Evolutionary conservation across 1,140 invertebrate genomes (phyloP), one percentile per base, ranked within the genome.

Genomic region (Monochamus saltuarius): DNA sequence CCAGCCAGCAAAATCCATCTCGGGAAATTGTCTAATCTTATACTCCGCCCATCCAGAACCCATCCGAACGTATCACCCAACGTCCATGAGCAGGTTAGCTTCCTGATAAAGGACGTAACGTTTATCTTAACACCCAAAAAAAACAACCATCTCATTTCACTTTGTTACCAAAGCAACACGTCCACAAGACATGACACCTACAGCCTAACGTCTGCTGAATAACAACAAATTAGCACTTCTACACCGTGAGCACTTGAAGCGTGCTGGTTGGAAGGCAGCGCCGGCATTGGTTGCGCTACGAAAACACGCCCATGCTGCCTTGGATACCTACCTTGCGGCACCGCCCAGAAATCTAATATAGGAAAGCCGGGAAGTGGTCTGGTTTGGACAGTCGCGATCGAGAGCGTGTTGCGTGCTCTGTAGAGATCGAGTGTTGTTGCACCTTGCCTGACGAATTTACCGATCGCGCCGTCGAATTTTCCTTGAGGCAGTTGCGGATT

Each of bases 221-320:
- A 59, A 62, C 51, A 66, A 63, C 62, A 64, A 67, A 67, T 67
- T 67, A 67, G 59, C 65, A 64, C 65, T 58, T 61, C 35, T 53
- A 45, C 50, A 19, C 54, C 49, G 55, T 61, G 58, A 53, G 47
- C 52, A 53, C 50, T 38, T 55, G 45, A 19, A 64, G 43, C 50
- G 59, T 57, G 51, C 42, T 54, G 61, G 61, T 67, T 52, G 43
- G 45, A 61, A 57, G 42, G 14, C 35, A 3, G 13, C 0, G n/a
- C n/a, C 37, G 7, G 45, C 35, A 65, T 68, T 68, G 66, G 66
- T 50, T 37, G 54, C 42, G 36, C 35, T 16, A 19, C 45, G 35
- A 10, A 14, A 51, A 63, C 59, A 58, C 62, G 56, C 66, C 66
- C 46, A 46, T 37, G 29, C 55, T 49, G 38, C 45, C 63, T 60